Conservation (phyloP, 2,888 invertebrate genomes). For the Mythimna loreyi region DNA sequence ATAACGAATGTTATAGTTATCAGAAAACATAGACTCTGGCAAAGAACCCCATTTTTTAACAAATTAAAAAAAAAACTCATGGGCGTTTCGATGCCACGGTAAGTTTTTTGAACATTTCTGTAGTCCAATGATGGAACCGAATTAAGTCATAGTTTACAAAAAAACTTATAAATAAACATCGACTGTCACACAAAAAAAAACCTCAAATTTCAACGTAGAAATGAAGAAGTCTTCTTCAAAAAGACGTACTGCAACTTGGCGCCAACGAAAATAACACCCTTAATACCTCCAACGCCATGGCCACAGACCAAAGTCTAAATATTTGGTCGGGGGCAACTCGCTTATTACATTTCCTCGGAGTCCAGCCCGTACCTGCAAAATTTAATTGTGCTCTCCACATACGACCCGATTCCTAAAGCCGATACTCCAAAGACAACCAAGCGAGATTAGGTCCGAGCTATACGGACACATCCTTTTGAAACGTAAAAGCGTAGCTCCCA, state of each 20-base stretch:
- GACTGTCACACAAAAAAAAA: background rate
- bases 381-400: constrained; percentile 86
- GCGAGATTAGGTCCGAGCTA: constrained; percentile 17
- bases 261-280: constrained; percentile 56
- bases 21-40: no score
- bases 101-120: no score
- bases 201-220: background rate
- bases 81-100: no score
- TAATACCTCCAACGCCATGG: constrained; percentile 66
- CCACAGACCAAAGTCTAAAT: constrained; percentile 77
- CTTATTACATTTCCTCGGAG: constrained; percentile 87
- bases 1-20: no score
- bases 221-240: constrained; percentile 5
- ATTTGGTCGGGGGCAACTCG: constrained; percentile 83
- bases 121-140: no score
- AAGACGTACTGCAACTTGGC: constrained; percentile 35
- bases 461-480: constrained; percentile 10
- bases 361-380: constrained; percentile 78
- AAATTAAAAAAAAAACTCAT: no score
- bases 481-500: constrained; percentile 1
- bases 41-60: no score
- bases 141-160: no score
- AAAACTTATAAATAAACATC: no score
- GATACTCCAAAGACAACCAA: constrained; percentile 28
- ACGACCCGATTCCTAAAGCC: constrained; percentile 75